phyloP scores from a whole-genome alignment of 2,888 invertebrate species.

The Chirona hameri region DNA sequence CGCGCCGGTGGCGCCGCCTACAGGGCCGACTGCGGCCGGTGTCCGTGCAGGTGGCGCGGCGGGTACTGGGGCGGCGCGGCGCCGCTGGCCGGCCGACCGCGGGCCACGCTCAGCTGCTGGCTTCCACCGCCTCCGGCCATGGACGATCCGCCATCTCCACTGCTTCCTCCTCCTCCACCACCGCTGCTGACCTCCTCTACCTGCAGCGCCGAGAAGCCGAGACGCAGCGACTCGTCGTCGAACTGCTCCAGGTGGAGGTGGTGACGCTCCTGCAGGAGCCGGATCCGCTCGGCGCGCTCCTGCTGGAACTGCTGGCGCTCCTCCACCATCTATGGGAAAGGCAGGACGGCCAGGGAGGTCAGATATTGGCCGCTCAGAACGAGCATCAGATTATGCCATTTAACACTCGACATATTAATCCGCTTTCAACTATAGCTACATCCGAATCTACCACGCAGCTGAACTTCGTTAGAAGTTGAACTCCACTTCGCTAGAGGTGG shows the following conservation, averaged over 20 bases:
- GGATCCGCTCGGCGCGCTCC: slow-evolving; percentile 84
- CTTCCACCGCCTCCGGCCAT: not conserved
- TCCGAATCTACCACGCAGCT: no score
- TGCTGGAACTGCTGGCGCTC: slow-evolving; percentile 87
- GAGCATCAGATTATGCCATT: no score
- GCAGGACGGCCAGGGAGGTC: no score
- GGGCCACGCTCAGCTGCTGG: not conserved
- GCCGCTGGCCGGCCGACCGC: slow-evolving; percentile 4
- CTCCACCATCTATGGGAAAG: slow-evolving; percentile 71
- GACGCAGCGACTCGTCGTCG: slow-evolving; percentile 87
- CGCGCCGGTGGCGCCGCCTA: slow-evolving; percentile 7
- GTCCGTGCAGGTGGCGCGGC: slow-evolving; percentile 25
- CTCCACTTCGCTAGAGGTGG: no score
- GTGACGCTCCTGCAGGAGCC: slow-evolving; percentile 83
- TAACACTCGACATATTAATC: no score
- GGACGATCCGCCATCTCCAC: not conserved
- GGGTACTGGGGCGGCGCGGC: slow-evolving; percentile 10
- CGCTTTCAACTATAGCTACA: no score
- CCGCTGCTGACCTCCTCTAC: slow-evolving; percentile 1
- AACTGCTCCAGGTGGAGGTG: slow-evolving; percentile 86
- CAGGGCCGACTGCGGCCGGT: slow-evolving; percentile 24
- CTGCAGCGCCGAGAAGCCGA: slow-evolving; percentile 63
- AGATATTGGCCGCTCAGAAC: no score
- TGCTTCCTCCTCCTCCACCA: no score
- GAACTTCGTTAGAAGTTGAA: no score